A percentile compares a stretch with the other conserved stretches of the same genome.
Conservation (phyloP, 2,113 vertebrate genomes). For the Syrrhaptes paradoxus region DNA sequence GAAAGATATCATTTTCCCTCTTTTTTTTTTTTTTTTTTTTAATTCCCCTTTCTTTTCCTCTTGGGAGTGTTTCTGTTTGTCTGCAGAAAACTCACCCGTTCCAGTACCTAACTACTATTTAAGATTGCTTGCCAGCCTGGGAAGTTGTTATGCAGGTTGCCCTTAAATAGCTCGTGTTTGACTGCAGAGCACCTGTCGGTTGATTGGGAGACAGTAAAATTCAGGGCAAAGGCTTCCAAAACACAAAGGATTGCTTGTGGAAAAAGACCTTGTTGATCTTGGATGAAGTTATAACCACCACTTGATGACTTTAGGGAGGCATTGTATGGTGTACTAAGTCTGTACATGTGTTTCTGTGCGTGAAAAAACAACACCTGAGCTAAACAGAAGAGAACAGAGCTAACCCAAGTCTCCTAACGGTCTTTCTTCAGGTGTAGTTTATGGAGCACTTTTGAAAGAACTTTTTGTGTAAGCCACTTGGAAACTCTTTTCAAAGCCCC, state of each 20-base stretch:
- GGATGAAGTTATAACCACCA: slow-evolving; percentile 42
- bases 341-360: slow-evolving; percentile 40
- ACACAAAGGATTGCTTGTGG: slow-evolving; percentile 61
- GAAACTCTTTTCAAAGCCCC: slow-evolving; percentile 29
- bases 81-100: slow-evolving; percentile 5
- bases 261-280: slow-evolving; percentile 65
- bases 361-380: slow-evolving; percentile 61
- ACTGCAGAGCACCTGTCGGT: slow-evolving; percentile 57
- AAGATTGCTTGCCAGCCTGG: slow-evolving; percentile 14
- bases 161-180: slow-evolving; percentile 30
- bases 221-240: slow-evolving; percentile 53
- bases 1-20: slow-evolving; percentile 29
- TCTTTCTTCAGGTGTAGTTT: slow-evolving; percentile 53
- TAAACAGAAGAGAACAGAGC: slow-evolving; percentile 16
- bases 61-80: slow-evolving; percentile 52
- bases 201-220: slow-evolving; percentile 62
- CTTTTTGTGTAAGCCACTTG: slow-evolving; percentile 43
- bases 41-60: not conserved
- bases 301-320: slow-evolving; percentile 39
- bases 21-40: no score
- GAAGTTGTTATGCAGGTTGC: slow-evolving; percentile 47
- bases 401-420: not conserved
- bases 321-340: slow-evolving; percentile 23
- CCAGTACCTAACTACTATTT: slow-evolving; percentile 14
- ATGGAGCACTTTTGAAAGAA: slow-evolving; percentile 32